These are phyloP conservation scores for Acanthurus leucopareius DNA, from an alignment of 2,797 vertebrate genomes.

Conservation along the genomic window DNA sequence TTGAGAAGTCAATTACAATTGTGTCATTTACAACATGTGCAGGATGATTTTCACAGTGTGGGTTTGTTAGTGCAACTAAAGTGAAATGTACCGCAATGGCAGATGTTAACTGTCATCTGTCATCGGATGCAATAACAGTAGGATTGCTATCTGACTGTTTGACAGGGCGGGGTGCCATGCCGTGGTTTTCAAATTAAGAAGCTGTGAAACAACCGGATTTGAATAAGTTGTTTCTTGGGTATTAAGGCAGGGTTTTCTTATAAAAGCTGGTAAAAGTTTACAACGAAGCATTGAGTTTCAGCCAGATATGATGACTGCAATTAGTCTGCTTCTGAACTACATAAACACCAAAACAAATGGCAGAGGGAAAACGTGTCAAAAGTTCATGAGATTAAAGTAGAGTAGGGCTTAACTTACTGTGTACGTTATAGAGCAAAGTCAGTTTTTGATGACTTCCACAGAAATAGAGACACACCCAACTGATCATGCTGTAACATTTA, in stretches of 20 bases:
- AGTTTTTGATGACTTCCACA: background rate
- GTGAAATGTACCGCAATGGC: too few relatives aligned
- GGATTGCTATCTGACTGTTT: background rate
- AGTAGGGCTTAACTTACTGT: background rate
- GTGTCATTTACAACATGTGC: too few relatives aligned
- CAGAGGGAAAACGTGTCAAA: background rate
- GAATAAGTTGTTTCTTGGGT: background rate
- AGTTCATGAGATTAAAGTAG: background rate
- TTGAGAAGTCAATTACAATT: too few relatives aligned
- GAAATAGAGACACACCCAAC: background rate
- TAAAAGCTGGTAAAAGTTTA: background rate
- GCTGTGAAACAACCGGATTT: background rate
- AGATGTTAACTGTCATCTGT: too few relatives aligned
- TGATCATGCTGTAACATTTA: background rate
- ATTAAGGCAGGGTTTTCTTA: conserved; percentile 5
- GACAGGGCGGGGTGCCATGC: background rate
- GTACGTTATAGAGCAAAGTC: background rate
- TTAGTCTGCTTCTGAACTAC: too few relatives aligned
- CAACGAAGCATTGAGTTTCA: background rate
- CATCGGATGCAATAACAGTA: background rate
- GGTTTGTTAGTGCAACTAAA: too few relatives aligned
- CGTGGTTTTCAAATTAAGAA: background rate
- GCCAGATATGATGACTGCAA: background rate
- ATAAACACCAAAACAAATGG: background rate
- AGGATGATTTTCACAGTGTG: too few relatives aligned